Conservation (phyloP, 2,797 vertebrate genomes). For the Cebuella pygmaea region DNA sequence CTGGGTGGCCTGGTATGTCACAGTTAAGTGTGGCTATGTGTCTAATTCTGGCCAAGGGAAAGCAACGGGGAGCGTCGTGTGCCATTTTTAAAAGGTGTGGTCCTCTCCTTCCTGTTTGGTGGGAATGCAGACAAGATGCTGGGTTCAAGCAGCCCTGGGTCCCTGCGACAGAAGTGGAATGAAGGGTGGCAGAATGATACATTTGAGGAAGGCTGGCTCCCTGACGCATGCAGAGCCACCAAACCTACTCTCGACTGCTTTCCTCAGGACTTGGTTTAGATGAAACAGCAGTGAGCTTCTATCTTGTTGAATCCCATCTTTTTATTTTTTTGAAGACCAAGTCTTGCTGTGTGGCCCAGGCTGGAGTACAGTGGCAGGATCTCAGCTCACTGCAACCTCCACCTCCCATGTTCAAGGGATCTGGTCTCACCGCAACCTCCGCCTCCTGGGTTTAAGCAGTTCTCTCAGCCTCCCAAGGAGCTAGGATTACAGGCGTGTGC, state of each 20-base stretch:
- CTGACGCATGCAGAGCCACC: not conserved
- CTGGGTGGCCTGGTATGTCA: not conserved
- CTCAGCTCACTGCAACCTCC: not conserved
- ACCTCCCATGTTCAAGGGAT: not conserved
- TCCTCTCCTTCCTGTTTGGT: not conserved
- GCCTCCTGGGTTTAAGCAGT: not conserved
- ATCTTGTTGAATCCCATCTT: not conserved
- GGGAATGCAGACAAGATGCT: not conserved
- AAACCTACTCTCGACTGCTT: not conserved
- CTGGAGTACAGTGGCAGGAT: not conserved
- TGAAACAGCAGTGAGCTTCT: not conserved
- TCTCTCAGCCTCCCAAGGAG: not conserved
- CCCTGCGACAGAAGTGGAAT: rapidly evolving
- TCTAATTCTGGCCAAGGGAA: not conserved
- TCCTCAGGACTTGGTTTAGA: not conserved
- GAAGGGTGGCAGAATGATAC: rapidly evolving
- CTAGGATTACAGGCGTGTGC: rapidly evolving
- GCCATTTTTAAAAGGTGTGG: not conserved
- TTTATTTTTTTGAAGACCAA: not conserved
- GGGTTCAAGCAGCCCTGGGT: not conserved
- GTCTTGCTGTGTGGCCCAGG: not conserved
- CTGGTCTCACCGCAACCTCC: not conserved
- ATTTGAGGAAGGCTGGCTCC: not conserved
- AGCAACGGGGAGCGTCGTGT: not conserved
- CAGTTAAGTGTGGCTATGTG: not conserved